A percentile compares a stretch with the other conserved stretches of the same genome.
These are phyloP conservation scores for Rhinichthys klamathensis DNA, from an alignment of 2,113 vertebrate species.

Conservation along the genomic window DNA sequence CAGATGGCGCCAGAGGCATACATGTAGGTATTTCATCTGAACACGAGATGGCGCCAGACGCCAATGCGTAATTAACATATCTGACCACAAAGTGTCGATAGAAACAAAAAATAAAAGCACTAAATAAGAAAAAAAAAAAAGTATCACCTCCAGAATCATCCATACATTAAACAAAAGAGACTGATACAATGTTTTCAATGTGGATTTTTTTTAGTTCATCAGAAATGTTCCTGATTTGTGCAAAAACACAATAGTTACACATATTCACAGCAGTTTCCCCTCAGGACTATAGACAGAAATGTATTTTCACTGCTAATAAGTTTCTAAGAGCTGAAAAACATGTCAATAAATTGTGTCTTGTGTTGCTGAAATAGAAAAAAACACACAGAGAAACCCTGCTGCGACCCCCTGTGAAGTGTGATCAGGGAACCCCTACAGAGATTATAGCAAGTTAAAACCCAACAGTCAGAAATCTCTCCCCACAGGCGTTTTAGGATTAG, in stretches of 20 bases:
- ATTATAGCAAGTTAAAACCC: conserved; percentile 35
- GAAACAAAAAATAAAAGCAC: background rate
- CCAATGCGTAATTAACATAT: background rate
- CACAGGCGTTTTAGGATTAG: conserved; percentile 11
- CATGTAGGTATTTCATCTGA: background rate
- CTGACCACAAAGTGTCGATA: background rate
- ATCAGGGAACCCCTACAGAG: conserved; percentile 45
- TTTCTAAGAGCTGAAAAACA: background rate
- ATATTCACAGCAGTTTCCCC: background rate
- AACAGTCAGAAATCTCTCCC: conserved; percentile 26
- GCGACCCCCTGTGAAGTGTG: conserved; percentile 26
- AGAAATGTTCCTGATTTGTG: background rate
- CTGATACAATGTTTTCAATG: background rate
- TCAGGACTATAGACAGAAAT: background rate
- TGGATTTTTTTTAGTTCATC: background rate
- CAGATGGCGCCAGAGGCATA: background rate
- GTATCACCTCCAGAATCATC: background rate
- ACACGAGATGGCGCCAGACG: background rate
- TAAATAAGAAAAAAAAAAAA: too few relatives aligned
- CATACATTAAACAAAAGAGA: background rate
- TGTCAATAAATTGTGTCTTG: background rate
- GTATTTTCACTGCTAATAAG: background rate
- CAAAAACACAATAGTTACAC: background rate
- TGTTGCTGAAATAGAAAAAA: background rate
- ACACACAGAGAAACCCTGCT: conserved; percentile 5